Evolutionary conservation across 2,888 invertebrate species (phyloP).

Genomic region (Holacanthella duospinosa): DNA sequence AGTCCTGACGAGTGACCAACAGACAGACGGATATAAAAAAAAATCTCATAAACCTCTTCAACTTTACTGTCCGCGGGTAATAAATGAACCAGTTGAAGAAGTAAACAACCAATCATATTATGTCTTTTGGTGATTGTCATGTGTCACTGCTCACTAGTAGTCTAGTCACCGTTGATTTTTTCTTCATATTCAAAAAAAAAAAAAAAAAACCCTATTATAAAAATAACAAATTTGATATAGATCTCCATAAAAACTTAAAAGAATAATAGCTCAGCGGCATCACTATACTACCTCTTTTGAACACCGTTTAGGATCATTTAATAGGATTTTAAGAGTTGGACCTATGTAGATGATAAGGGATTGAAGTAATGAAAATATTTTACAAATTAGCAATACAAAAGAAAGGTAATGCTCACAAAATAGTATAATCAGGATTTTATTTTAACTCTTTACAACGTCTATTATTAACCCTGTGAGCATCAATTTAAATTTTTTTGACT

Average conservation of each 20-base stretch:
- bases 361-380: background rate
- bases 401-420: background rate
- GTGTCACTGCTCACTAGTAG: too few species aligned
- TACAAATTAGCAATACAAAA: constrained; percentile 3
- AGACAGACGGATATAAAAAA: too few species aligned
- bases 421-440: background rate
- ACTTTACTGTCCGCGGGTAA: too few species aligned
- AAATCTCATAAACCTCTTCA: too few species aligned
- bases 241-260: background rate
- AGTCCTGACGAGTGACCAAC: too few species aligned
- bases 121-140: too few species aligned
- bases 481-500: constrained; percentile 4
- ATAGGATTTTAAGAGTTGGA: background rate
- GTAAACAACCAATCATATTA: too few species aligned
- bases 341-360: background rate
- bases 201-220: background rate
- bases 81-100: too few species aligned
- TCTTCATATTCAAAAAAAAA: background rate
- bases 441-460: too few species aligned
- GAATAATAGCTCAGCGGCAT: too few species aligned
- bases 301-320: constrained; percentile 4
- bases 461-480: background rate
- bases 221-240: background rate
- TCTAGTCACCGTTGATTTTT: too few species aligned
- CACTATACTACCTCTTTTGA: background rate